Evolutionary conservation across 2,797 vertebrate genomes (phyloP).

Genomic region (Gymnothorax javanicus): DNA sequence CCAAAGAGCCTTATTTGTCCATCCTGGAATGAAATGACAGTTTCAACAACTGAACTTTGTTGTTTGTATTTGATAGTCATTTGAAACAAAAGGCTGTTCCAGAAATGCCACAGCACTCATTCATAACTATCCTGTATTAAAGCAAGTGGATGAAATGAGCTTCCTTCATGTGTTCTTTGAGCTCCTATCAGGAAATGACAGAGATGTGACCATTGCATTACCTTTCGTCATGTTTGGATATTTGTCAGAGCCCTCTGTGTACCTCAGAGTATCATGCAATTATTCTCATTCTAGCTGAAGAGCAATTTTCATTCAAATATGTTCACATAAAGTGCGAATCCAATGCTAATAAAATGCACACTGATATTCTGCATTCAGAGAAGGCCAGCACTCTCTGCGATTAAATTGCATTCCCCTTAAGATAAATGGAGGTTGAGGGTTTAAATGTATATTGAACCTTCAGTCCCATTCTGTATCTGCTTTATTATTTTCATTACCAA

Average conservation of each 20-base stretch:
- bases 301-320: slow-evolving; percentile 6
- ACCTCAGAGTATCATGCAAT: neutral
- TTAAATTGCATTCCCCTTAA: neutral
- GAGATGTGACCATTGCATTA: neutral
- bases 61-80: neutral
- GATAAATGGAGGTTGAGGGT: neutral
- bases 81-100: neutral
- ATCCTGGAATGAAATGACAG: neutral
- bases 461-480: neutral
- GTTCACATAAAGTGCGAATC: neutral
- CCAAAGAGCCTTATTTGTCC: neutral
- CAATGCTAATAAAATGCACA: neutral
- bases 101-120: neutral
- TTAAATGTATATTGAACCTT: neutral
- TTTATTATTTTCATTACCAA: neutral
- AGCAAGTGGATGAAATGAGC: neutral
- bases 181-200: slow-evolving; percentile 1
- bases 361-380: neutral
- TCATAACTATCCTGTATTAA: neutral
- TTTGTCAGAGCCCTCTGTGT: neutral
- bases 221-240: neutral
- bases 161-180: slow-evolving; percentile 11
- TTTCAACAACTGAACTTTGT: neutral
- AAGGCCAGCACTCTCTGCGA: neutral
- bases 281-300: neutral